Base-by-base conservation (phyloP, 2,888 invertebrate genomes). In the Idaea biselata region DNA sequence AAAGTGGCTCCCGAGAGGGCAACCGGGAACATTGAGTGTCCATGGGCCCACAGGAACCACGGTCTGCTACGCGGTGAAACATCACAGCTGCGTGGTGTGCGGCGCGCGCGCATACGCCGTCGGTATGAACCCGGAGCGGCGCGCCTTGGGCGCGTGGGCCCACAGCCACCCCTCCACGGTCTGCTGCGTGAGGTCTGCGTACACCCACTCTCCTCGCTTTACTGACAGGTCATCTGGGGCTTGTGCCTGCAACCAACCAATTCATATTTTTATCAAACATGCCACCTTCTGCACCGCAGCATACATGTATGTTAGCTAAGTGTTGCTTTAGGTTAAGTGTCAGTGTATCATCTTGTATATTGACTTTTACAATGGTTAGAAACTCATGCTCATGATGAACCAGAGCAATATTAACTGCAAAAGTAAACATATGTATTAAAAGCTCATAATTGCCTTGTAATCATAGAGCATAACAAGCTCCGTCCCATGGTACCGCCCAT, bases 91-190 rank as follows among this genome's bases (percentile, higher is more conserved):
- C 32, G 98, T 98, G 94, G 97, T 98, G 69, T 97, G 97, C 14
- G 98, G 98, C 6, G 97, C 97, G 17, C 98, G 93, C 8, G 98
- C 98, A 80, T 98, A 98, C 0, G 98, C 97, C 82, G 98, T 98
- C 63, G 98, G 98, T 70, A 99, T 98, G 88, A 98, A 98, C 53
- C 99, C 99, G 80, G 98, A 98, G 84, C 97, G 97, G 32, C 97
- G 93, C 2, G 97, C 96, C 87, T 97, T 97, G 8, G 98, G 98
- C 11, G 98, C 97, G 91, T 98, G 98, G 0, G 97, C 97, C 98
- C 97, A 98, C 69, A 98, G 91, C 97, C 97, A 98, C 54, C 98
- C 98, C 85, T 97, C 98, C 54, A 97, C 97, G 0, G 97, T 98
- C 89, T 98, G 98, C 92, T 97, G 97, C 75, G 96, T 96, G 60